Evolutionary conservation across 2,113 vertebrate species (phyloP).

Genomic region (Atlantisia rogersi): DNA sequence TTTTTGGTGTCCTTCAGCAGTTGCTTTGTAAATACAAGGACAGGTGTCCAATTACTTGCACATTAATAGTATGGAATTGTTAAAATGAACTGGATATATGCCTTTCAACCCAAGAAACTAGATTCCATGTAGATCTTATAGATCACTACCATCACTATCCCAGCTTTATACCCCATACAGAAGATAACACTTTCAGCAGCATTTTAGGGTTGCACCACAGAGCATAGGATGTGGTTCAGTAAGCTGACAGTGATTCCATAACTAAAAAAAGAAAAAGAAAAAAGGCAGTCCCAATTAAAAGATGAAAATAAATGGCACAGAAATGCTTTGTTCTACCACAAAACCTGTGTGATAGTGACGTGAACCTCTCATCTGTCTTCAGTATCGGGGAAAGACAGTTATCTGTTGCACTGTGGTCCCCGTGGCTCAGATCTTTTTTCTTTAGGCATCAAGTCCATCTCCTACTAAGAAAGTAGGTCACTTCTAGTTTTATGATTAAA

Average conservation of each 20-base stretch:
- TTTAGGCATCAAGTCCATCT: neutral
- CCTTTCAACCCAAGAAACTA: neutral
- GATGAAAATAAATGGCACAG: neutral
- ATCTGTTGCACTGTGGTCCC: neutral
- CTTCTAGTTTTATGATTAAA: neutral
- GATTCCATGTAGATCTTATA: neutral
- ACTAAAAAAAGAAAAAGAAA: neutral
- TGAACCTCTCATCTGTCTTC: neutral
- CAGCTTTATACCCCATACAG: neutral
- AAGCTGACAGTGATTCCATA: neutral
- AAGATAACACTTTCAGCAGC: neutral
- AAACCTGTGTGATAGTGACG: too few species aligned
- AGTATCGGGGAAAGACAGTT: neutral
- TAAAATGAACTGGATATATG: neutral
- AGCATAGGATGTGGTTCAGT: neutral
- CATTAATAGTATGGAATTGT: neutral
- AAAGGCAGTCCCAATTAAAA: neutral
- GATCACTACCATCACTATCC: neutral
- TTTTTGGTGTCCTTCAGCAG: neutral
- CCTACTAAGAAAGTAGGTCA: neutral
- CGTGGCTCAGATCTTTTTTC: neutral
- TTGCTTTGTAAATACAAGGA: neutral
- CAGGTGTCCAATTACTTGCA: neutral
- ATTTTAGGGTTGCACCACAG: neutral
- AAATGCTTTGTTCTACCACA: neutral